Conservation (phyloP, 2,888 invertebrate species). For the Clepsis dumicolana region DNA sequence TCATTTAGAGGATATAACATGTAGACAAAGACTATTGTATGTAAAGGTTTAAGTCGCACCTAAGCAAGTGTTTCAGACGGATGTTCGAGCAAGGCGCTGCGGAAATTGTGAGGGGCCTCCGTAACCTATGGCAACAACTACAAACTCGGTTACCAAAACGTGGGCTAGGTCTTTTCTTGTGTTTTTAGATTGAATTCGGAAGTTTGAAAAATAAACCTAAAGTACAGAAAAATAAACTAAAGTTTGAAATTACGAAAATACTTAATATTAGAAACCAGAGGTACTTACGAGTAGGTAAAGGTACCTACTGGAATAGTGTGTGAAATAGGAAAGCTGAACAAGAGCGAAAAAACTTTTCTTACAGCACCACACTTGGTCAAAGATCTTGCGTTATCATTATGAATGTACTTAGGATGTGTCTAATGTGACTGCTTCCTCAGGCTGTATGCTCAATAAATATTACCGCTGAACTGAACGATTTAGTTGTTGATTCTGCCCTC, state of each 20-base stretch:
- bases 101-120: slow-evolving; percentile 37
- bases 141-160: slow-evolving; percentile 25
- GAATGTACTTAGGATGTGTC: too few species aligned
- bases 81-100: slow-evolving; percentile 7
- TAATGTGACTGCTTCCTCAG: background rate
- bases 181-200: background rate
- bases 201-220: background rate
- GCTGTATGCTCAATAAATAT: slow-evolving; percentile 27
- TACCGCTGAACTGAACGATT: slow-evolving; percentile 50
- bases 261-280: too few species aligned
- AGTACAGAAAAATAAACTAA: too few species aligned
- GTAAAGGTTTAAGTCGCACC: background rate
- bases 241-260: too few species aligned
- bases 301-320: too few species aligned
- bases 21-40: too few species aligned
- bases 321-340: too few species aligned
- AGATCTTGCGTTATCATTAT: too few species aligned
- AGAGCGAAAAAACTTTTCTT: too few species aligned
- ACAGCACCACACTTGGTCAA: too few species aligned
- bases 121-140: slow-evolving; percentile 41
- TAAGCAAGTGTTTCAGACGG: slow-evolving; percentile 26
- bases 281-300: too few species aligned
- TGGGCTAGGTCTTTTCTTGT: slow-evolving; percentile 2
- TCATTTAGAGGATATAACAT: too few species aligned
- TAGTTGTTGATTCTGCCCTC: slow-evolving; percentile 68